Evolutionary conservation across 1,140 invertebrate genomes (phyloP), one percentile per base, ranked within the genome.

Genomic region (Gonatopus flavifemur): DNA sequence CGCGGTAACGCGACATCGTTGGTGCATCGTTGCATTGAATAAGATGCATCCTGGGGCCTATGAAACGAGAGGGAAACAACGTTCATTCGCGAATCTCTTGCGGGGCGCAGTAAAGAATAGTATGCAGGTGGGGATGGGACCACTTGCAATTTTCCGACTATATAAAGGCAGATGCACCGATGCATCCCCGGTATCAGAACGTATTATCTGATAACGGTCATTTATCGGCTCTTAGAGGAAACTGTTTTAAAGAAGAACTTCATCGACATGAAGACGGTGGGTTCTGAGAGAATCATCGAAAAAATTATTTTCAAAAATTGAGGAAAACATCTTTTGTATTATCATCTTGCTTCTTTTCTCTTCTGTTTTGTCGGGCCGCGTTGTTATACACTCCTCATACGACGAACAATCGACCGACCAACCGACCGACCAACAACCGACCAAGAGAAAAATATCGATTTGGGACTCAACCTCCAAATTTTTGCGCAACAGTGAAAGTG

Each of bases 401-500:
- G n/a, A n/a, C n/a, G n/a, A n/a, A n/a, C n/a, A n/a, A n/a, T n/a
- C n/a, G n/a, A n/a, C n/a, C n/a, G n/a, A n/a, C n/a, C n/a, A n/a
- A n/a, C n/a, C n/a, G n/a, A n/a, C n/a, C n/a, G n/a, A n/a, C 20
- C 15, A 3, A n/a, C 15, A 19, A 20, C 22, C 31, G 31, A 20
- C 32, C 7, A 40, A 21, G n/a, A 31, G n/a, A 13, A 16, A 42
- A 42, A 50, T 25, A 22, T 33, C 10, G 38, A 19, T 50, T 53
- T 50, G 25, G 37, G 32, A 24, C 38, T 13, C 45, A 35, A 46
- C 44, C 44, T 43, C 52, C 37, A 36, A 49, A 54, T 39, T 46
- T 61, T 69, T 72, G 52, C 64, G 64, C 57, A 70, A 72, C 53
- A 69, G 70, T 73, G 70, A 70, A 72, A 73, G 70, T 73, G 68